Evolutionary conservation across 2,797 vertebrate genomes (phyloP).

Genomic region (Rachycentron canadum): DNA sequence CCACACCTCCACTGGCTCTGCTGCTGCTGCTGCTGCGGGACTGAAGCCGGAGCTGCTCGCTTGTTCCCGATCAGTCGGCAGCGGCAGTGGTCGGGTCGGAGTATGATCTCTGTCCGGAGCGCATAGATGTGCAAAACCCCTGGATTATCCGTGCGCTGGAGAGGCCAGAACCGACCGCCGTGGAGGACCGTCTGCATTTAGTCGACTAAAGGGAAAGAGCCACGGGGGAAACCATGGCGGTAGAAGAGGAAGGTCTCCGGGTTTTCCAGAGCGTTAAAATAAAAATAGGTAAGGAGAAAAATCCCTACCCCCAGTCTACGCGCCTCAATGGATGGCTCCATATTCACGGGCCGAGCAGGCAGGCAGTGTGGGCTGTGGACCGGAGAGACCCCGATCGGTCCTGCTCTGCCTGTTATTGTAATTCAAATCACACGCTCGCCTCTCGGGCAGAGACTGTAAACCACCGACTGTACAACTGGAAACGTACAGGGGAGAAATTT

Average conservation of each 20-base stretch:
- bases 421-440: conserved; percentile 79
- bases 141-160: conserved; percentile 80
- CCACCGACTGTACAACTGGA: conserved; percentile 33
- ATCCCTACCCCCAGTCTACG: conserved; percentile 70
- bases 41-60: conserved; percentile 56
- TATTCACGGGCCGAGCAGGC: conserved; percentile 66
- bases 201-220: conserved; percentile 67
- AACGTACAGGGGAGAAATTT: neutral
- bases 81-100: conserved; percentile 54
- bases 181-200: conserved; percentile 70
- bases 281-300: conserved; percentile 92
- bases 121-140: conserved; percentile 82
- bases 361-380: conserved; percentile 42
- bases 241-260: conserved; percentile 97
- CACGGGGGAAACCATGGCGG: conserved; percentile 90
- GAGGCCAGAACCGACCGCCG: conserved; percentile 66
- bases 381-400: conserved; percentile 47
- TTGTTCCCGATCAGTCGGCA: conserved; percentile 58
- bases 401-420: conserved; percentile 66
- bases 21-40: conserved; percentile 47
- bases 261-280: conserved; percentile 98
- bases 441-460: conserved; percentile 20
- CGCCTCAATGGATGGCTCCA: conserved; percentile 69
- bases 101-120: conserved; percentile 63
- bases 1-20: conserved; percentile 62